Evolutionary conservation across 2,888 invertebrate species (phyloP), one percentile per base, ranked within the genome.

Genomic region (Hirtodrosophila cameraria): DNA sequence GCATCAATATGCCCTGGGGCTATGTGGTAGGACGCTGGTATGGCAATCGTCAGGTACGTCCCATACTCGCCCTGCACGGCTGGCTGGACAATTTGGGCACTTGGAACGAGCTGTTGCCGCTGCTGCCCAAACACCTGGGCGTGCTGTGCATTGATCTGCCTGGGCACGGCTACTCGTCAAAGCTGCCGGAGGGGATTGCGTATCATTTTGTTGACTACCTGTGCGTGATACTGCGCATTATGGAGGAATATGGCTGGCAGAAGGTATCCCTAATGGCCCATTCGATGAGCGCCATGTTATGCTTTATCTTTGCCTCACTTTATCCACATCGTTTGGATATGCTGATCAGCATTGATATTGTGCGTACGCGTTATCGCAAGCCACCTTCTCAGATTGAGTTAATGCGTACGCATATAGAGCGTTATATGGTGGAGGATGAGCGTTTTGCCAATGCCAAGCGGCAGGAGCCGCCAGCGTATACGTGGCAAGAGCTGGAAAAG

Each of bases 21-120:
- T 92, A 94, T 79, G 85, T 95, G 25, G 92, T 94, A 3, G 95
- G 93, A 3, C 94, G 94, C 83, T 92, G 94, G 91, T 95, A 95
- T 94, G 95, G 95, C 27, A 92, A 92, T 41, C 92, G 92, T 42
- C 91, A 93, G 66, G 91, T 92, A 30, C 92, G 94, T 60, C 95
- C 95, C 3, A 92, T 96, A 46, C 88, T 96, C 33, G 94, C 94
- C 1, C 78, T 96, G 1, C 96, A 96, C 86, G 96, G 96, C 1
- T 95, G 95, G 95, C 94, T 94, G 89, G 96, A 96, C 89, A 96
- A 96, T 88, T 94, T 94, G 38, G 94, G 94, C 31, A 93, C 94
- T 0, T 96, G 95, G 92, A 94, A 95, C 87, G 92, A 93, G 0
- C 86, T 96, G 41, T 92, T 94, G 28, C 94, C 94, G 0, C 86